Base-by-base conservation (phyloP, 1,140 invertebrate genomes). In the Lordiphosa stackelbergi region DNA sequence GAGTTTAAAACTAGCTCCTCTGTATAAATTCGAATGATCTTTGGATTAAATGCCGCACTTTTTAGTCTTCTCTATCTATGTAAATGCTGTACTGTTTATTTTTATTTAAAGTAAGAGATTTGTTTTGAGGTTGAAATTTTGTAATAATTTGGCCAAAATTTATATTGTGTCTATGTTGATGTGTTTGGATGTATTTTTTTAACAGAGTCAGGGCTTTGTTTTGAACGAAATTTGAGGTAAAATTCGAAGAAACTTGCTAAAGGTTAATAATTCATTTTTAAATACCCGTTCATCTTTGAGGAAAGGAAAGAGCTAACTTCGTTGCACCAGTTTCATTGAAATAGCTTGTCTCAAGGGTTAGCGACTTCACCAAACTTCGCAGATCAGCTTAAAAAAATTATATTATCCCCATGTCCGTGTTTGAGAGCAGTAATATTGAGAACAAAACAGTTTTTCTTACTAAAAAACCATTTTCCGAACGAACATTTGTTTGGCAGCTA, bases 71-170 rank as follows among this genome's bases (percentile, higher is more conserved):
- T 41, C 45, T 55, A 19, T 31, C 61, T 58, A 38, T 63, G 10
- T 49, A 46, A 38, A 36, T 46, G 61, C 45, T 53, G 52, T 38
- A 51, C 45, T 53, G 51, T 37, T 53, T 62, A 38, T 34, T 49
- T 53, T 53, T 16, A 16, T 16, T 2, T 37, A 40, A 62, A 68
- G 55, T 61, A 65, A 57, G 66, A 75, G 71, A 79, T 69, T 8
- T 57, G 68, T 60, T 71, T 60, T 66, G 71, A 77, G 69, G 75
- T 69, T 71, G 5, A 68, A 79, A 83, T 81, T 81, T 81, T 69
- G 77, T 69, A 71, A 61, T 19, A 57, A 55, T 65, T 55, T 47
- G 42, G 75, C 77, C 75, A 61, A 81, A 81, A 81, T 35, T 51
- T 37, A 36, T 51, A 13, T 63, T 68, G 73, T 72, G 75, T 75